Evolutionary conservation across 2,888 invertebrate genomes (phyloP), one percentile per base, ranked within the genome.

Genomic region (Spodoptera littoralis): DNA sequence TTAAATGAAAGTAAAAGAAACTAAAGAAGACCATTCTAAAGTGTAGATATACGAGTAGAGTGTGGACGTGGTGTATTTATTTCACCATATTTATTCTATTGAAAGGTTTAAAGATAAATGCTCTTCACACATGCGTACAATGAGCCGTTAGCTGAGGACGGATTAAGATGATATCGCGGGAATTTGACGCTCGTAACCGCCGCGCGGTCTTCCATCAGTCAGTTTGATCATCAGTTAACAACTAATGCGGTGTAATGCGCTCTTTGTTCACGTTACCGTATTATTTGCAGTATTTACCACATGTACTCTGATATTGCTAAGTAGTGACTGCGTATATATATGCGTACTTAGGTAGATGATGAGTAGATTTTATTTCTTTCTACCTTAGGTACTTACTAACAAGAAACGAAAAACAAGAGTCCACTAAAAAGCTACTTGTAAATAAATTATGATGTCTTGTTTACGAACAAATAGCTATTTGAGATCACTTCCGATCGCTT

Each of bases 81-180:
- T 55, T 51, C 41, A 46, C 44, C 27, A 44, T 50, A 64, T 36
- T 12, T 50, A 60, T 61, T 66, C 43, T 45, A 46, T 61, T 59
- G 45, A 30, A 73, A 62, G 54, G 51, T 65, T 8, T 50, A 48
- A 46, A 72, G 64, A 54, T 74, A 77, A 77, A 72, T 65, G 59
- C 56, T 60, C 57, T 77, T 76, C 76, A 79, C 70, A 77, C 73
- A 79, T 73, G 67, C 54, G 73, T 63, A 71, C 68, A 80, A 77
- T 73, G 67, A 64, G 60, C 71, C 61, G 70, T 74, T 77, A 81
- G 81, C 79, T 76, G 76, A 81, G 83, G 79, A 82, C 86, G 90
- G 92, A 92, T 94, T 92, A 88, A 89, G 93, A 93, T 94, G 84
- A 76, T 92, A 93, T 94, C 93, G 79, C 82, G 71, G 79, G 83